Percentiles rank a stretch among this genome's conserved stretches.
Conservation (phyloP, 2,888 invertebrate species). For the Argyresthia goedartella region DNA sequence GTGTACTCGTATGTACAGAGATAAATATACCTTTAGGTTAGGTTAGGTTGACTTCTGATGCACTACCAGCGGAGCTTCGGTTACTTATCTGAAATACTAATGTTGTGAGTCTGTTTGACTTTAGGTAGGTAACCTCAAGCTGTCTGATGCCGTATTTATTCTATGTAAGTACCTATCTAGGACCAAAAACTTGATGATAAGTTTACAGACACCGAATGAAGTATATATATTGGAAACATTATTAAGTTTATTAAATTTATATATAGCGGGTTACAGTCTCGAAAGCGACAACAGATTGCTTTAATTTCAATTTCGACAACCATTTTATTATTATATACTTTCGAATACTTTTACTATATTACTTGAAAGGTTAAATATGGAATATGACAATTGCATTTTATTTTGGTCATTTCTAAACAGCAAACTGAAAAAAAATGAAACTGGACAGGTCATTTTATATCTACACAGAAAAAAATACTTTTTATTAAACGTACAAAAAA, state of each 20-base stretch:
- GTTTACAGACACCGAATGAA: too few species aligned
- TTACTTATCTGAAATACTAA: too few species aligned
- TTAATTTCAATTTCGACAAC: conserved; percentile 38
- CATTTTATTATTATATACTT: conserved; percentile 25
- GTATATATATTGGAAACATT: too few species aligned
- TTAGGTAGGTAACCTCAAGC: too few species aligned
- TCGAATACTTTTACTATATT: background rate
- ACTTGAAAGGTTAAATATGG: conserved; percentile 4
- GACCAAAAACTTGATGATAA: conserved; percentile 10
- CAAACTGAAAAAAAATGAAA: background rate
- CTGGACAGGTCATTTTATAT: too few species aligned
- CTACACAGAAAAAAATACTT: background rate
- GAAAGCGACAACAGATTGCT: conserved; percentile 53
- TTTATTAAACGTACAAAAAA: background rate
- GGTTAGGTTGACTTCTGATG: too few species aligned
- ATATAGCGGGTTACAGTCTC: conserved; percentile 53
- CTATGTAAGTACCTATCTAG: background rate
- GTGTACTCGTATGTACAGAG: too few species aligned
- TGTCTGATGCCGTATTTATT: conserved; percentile 26
- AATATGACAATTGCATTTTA: background rate
- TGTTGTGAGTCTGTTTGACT: too few species aligned
- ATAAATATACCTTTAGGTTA: too few species aligned
- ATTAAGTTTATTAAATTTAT: conserved; percentile 42
- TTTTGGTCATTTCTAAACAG: background rate
- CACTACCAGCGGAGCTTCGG: too few species aligned